Evolutionary conservation across 2,797 vertebrate species (phyloP).

Genomic region (Staurois parvus): DNA sequence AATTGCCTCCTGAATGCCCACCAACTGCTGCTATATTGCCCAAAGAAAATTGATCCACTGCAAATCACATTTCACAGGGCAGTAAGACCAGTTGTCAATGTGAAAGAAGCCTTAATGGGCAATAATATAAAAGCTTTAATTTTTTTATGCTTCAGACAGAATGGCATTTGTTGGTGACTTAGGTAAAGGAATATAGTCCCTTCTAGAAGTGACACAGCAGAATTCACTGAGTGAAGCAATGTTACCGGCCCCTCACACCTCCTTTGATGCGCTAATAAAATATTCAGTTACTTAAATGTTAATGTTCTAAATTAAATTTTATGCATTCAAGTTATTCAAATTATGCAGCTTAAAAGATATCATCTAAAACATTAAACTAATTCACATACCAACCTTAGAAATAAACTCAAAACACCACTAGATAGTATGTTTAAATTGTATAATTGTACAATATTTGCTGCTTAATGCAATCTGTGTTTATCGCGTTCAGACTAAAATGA

Average conservation of each 20-base stretch:
- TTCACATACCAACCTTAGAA: conserved; percentile 32
- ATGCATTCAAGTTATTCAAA: conserved; percentile 16
- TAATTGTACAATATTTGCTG: conserved; percentile 51
- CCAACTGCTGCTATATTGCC: too few species aligned
- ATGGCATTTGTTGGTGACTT: neutral
- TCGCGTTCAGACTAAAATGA: conserved; percentile 21
- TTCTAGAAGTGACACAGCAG: neutral
- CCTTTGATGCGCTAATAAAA: neutral
- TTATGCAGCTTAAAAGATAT: conserved; percentile 32
- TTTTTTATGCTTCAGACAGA: too few species aligned
- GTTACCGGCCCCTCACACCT: too few species aligned
- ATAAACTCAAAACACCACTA: conserved; percentile 42
- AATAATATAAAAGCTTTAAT: too few species aligned
- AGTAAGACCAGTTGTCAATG: too few species aligned
- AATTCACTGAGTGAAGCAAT: neutral
- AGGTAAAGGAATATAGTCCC: too few species aligned
- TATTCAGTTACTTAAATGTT: conserved; percentile 3
- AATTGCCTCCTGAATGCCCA: too few species aligned
- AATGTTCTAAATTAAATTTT: conserved; percentile 24
- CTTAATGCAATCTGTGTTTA: conserved; percentile 54
- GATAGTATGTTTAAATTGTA: conserved; percentile 40
- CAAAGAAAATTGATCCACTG: too few species aligned
- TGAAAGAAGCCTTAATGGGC: too few species aligned
- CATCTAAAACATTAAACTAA: conserved; percentile 37
- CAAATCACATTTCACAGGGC: too few species aligned